Conservation (phyloP, 2,797 vertebrate species). For the Gadopsis marmoratus region DNA sequence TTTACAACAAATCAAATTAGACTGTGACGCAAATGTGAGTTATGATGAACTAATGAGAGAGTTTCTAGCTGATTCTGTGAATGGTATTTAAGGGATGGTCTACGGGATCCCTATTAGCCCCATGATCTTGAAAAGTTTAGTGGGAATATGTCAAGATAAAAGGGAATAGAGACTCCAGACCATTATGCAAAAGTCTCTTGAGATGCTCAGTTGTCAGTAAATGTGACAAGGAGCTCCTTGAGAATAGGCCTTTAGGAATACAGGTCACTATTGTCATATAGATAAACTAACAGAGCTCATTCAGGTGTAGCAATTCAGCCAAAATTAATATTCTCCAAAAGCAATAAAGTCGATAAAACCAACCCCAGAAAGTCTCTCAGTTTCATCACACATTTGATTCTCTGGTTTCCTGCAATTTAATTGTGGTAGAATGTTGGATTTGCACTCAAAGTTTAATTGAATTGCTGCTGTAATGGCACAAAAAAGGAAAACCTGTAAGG, state of each 20-base stretch:
- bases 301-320: constrained; percentile 22
- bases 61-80: constrained; percentile 24
- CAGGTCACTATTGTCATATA: constrained; percentile 25
- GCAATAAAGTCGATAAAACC: constrained; percentile 22
- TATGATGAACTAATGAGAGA: constrained; percentile 33
- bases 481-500: neutral
- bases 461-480: constrained; percentile 1
- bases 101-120: constrained; percentile 35
- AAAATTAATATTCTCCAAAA: constrained; percentile 23
- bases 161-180: constrained; percentile 29
- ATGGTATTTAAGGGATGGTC: constrained; percentile 13
- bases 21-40: constrained; percentile 33
- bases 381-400: constrained; percentile 10
- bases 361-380: constrained; percentile 2
- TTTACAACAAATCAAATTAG: constrained; percentile 40
- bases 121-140: constrained; percentile 39
- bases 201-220: constrained; percentile 42
- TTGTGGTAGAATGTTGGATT: constrained; percentile 16
- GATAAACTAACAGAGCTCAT: constrained; percentile 36
- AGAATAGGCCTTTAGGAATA: constrained; percentile 28
- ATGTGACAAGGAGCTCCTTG: constrained; percentile 25
- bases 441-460: constrained; percentile 9
- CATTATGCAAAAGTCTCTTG: constrained; percentile 44
- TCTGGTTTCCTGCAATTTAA: constrained; percentile 13
- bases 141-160: constrained; percentile 36